These are phyloP conservation scores for Ophioninae sp. DNA, from an alignment of 2,888 invertebrate genomes.

Conservation along the genomic window DNA sequence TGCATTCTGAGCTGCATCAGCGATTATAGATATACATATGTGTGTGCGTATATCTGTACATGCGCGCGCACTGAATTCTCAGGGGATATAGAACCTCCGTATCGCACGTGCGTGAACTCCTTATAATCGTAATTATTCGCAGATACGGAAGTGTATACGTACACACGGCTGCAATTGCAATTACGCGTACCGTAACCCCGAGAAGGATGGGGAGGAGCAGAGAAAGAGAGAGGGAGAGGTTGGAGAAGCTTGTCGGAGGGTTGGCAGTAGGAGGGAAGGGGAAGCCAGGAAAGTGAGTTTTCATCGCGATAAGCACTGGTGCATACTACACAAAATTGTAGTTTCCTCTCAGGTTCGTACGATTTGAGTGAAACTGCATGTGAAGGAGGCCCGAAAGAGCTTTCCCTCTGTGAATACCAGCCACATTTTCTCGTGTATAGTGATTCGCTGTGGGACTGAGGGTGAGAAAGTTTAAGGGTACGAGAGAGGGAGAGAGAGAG, in stretches of 20 bases:
- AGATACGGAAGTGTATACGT: constrained; percentile 43
- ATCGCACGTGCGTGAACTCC: constrained; percentile 47
- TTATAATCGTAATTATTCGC: constrained; percentile 52
- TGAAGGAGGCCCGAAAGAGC: constrained; percentile 1
- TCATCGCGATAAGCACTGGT: constrained; percentile 49
- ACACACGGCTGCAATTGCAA: constrained; percentile 49
- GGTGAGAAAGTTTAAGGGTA: too few species aligned
- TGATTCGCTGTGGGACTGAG: constrained; percentile 24
- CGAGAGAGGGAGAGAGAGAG: constrained; percentile 11
- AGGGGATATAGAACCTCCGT: background rate
- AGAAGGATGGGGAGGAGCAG: background rate
- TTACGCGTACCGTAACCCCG: constrained; percentile 33
- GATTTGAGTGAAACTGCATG: constrained; percentile 52
- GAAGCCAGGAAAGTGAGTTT: constrained; percentile 45
- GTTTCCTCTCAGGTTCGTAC: constrained; percentile 20
- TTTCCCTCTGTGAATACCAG: constrained; percentile 6
- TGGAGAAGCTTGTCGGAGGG: too few species aligned
- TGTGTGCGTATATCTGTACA: constrained; percentile 1
- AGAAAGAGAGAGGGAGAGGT: background rate
- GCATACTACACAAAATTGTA: constrained; percentile 43
- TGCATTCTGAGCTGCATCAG: background rate
- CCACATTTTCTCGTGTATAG: constrained; percentile 36
- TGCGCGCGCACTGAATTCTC: constrained; percentile 37
- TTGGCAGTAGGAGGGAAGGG: too few species aligned
- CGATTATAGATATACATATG: too few species aligned